Evolutionary conservation across 1,140 invertebrate species (phyloP), one percentile per base, ranked within the genome.

Genomic region (Nilaparvata lugens): DNA sequence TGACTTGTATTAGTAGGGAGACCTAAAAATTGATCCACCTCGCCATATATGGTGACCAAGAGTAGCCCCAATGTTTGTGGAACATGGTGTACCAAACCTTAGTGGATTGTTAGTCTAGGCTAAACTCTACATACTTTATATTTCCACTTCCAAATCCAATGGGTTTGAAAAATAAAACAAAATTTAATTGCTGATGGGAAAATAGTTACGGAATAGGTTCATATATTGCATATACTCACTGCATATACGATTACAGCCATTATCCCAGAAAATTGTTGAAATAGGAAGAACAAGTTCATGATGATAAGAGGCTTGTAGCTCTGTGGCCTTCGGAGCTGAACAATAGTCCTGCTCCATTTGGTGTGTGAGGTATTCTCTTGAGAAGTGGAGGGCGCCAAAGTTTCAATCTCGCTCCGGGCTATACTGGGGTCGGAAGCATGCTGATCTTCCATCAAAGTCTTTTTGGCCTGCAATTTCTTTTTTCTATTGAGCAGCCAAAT

Each of bases 171-270:
- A n/a, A n/a, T n/a, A n/a, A n/a, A n/a, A n/a, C n/a, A n/a, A n/a
- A n/a, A n/a, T n/a, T n/a, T n/a, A n/a, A n/a, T n/a, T n/a, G n/a
- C n/a, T n/a, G n/a, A n/a, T n/a, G n/a, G n/a, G n/a, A n/a, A n/a
- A n/a, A n/a, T n/a, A n/a, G n/a, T n/a, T n/a, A n/a, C n/a, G n/a
- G n/a, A n/a, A n/a, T n/a, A n/a, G n/a, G n/a, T n/a, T n/a, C n/a
- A n/a, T n/a, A n/a, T n/a, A n/a, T n/a, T n/a, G n/a, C n/a, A 6
- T 43, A n/a, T 51, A 75, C 86, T 69, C 21, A 82, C 77, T 0
- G 86, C 83, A 64, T 91, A 89, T 54, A 88, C 89, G 35, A 89
- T 79, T 2, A 88, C 74, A 7, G 86, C 83, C 64, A 87, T 88
- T 19, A 85, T 80, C 1, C 88, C 88, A 1, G 82, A 83, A 56